These are phyloP conservation scores for Mamestra brassicae DNA, from an alignment of 2,888 invertebrate genomes.

Conservation along the genomic window DNA sequence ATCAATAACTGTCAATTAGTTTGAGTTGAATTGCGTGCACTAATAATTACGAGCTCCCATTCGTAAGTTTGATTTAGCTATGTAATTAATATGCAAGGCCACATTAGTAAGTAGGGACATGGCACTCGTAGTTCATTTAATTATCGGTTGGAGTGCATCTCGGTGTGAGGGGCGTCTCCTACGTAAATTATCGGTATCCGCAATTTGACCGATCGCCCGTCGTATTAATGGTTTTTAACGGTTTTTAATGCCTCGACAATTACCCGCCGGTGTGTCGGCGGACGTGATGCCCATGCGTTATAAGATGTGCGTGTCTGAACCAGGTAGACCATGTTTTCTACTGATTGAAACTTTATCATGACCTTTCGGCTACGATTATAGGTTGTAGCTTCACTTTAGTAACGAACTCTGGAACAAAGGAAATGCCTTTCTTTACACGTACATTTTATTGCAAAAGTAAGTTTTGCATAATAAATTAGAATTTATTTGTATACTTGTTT, in stretches of 20 bases:
- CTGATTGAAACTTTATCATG: slow-evolving; percentile 61
- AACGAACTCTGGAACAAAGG: slow-evolving; percentile 35
- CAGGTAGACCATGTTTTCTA: slow-evolving; percentile 54
- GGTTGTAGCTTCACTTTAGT: slow-evolving; percentile 45
- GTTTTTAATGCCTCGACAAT: slow-evolving; percentile 79
- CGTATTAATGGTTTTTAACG: slow-evolving; percentile 80
- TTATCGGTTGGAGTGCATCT: slow-evolving; percentile 62
- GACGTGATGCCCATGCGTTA: slow-evolving; percentile 67
- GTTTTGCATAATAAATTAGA: slow-evolving; percentile 12
- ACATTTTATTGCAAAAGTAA: slow-evolving; percentile 1
- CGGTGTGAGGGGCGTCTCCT: slow-evolving; percentile 60
- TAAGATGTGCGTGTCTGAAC: slow-evolving; percentile 66
- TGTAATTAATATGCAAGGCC: slow-evolving; percentile 31
- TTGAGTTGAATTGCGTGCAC: not conserved
- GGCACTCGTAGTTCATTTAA: slow-evolving; percentile 57
- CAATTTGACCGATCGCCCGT: slow-evolving; percentile 77
- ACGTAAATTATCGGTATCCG: slow-evolving; percentile 79
- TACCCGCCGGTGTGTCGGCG: slow-evolving; percentile 71
- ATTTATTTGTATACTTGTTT: slow-evolving; percentile 6
- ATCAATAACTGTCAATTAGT: slow-evolving; percentile 40
- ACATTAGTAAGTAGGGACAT: slow-evolving; percentile 19
- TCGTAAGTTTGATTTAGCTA: slow-evolving; percentile 33
- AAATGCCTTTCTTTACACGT: slow-evolving; percentile 15
- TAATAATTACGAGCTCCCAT: slow-evolving; percentile 12
- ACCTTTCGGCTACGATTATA: slow-evolving; percentile 62